Base-by-base conservation (phyloP, 2,888 invertebrate species). In the Nemurella pictetii region DNA sequence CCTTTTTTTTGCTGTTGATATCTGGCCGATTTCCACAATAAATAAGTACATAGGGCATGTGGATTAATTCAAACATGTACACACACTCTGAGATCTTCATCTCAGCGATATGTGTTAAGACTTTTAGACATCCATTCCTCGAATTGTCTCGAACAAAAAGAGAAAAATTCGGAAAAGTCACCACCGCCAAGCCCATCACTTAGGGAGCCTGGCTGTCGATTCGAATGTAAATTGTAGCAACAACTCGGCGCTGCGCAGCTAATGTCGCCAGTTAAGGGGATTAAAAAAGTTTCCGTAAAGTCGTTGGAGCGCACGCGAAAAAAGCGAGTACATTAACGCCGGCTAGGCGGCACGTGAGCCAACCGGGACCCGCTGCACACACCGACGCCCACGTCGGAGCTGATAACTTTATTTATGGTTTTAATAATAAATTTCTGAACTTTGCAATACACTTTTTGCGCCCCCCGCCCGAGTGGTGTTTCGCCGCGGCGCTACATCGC, bases 381-480 rank as follows among this genome's bases (percentile, higher is more conserved):
- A 80, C 32, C 32, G 26, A 29, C n/a, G 72, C 72, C 82, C 27
- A 72, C 0, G 28, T 55, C 25, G 27, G 26, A 55, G 55, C 55
- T 55, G 55, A 55, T 55, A 82, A 82, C 36, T 55, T 82, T 82
- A 28, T 82, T 82, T 82, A 82, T 82, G 55, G 82, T 29, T 82
- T 82, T 82, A 82, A 82, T 82, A 82, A 82, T 82, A 82, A 82
- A 82, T 82, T 82, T 82, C 72, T 55, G 29, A 82, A 55, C 82
- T 55, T 82, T 82, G 82, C 82, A 82, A 82, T 82, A 55, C 36
- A 26, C 27, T 82, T 82, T 82, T 82, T 82, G 82, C 55, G 55
- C n/a, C n/a, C n/a, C n/a, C n/a, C n/a, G n/a, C n/a, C n/a, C n/a
- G n/a, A n/a, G n/a, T n/a, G n/a, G n/a, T n/a, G n/a, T n/a, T n/a